These are phyloP conservation scores for Stomorhina lunata DNA, from an alignment of 2,888 invertebrate genomes.

Conservation along the genomic window DNA sequence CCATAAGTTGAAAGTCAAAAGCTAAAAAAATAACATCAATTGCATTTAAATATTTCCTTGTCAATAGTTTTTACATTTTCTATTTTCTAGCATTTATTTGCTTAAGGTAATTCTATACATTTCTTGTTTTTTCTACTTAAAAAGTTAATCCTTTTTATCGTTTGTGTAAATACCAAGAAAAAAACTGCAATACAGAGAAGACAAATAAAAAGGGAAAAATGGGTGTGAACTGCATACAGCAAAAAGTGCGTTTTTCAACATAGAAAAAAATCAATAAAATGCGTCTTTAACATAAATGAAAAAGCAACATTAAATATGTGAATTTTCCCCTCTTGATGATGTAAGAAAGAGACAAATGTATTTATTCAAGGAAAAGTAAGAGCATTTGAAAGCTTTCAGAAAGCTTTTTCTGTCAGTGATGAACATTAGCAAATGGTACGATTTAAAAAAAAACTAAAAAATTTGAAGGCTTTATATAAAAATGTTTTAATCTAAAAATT, in stretches of 20 bases:
- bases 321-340: background rate
- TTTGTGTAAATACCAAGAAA: background rate
- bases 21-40: background rate
- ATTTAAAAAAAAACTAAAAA: background rate
- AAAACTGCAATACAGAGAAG: background rate
- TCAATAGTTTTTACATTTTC: background rate
- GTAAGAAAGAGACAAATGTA: constrained; percentile 7
- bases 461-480: too few species aligned
- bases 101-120: constrained; percentile 30
- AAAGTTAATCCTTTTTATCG: constrained; percentile 22
- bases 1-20: constrained; percentile 30
- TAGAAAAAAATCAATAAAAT: constrained; percentile 62
- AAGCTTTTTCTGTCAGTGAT: constrained; percentile 27
- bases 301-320: background rate
- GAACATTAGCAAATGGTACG: background rate
- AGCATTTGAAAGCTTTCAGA: constrained; percentile 11
- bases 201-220: constrained; percentile 40
- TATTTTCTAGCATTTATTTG: background rate
- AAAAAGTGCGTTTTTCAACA: constrained; percentile 49
- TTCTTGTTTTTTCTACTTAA: constrained; percentile 29
- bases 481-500: too few species aligned
- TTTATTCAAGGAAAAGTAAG: background rate
- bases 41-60: background rate
- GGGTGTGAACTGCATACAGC: constrained; percentile 58
- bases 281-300: constrained; percentile 54